Conservation (phyloP, 2,113 vertebrate species). For the Sitta europaea region DNA sequence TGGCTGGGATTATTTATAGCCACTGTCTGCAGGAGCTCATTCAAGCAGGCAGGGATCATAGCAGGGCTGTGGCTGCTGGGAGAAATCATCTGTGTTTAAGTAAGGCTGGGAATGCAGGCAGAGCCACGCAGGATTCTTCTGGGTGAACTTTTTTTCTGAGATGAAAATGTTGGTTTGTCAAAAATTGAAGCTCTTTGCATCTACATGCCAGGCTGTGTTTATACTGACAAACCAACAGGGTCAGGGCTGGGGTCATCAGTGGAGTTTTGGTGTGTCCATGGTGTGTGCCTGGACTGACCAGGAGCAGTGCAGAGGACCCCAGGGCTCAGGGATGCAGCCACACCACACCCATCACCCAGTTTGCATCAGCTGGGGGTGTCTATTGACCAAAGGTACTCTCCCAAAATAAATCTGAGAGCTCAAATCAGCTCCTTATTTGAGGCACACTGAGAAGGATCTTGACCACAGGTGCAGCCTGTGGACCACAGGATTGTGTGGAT, state of each 20-base stretch:
- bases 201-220: neutral
- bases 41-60: neutral
- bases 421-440: neutral
- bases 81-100: neutral
- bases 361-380: neutral
- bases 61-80: neutral
- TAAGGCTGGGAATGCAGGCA: neutral
- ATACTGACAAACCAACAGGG: neutral
- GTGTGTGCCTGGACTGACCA: neutral
- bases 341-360: neutral
- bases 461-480: neutral
- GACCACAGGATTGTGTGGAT: neutral
- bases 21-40: neutral
- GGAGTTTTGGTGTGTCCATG: neutral
- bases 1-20: conserved; percentile 5
- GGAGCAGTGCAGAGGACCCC: neutral
- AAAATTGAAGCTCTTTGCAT: neutral
- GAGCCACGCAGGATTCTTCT: neutral
- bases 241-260: neutral
- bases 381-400: neutral
- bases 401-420: neutral
- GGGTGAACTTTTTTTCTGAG: neutral
- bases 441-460: neutral
- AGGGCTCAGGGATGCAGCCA: neutral
- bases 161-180: neutral